Percentiles rank a stretch among this genome's conserved stretches.
phyloP scores from a whole-genome alignment of 2,797 vertebrate species.

The Luscinia luscinia region DNA sequence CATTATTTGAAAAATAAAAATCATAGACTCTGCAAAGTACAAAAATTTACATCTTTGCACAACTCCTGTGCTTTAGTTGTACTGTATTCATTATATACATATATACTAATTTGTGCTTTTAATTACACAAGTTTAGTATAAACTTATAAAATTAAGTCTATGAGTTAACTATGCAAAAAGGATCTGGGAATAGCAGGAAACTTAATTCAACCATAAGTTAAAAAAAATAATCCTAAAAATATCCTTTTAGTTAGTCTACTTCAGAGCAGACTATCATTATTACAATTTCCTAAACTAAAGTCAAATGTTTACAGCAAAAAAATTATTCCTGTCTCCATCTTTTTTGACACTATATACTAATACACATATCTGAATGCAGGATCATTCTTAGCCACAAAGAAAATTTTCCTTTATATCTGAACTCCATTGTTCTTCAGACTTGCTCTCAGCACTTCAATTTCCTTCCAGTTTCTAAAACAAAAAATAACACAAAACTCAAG shows the following conservation, averaged over 20 bases:
- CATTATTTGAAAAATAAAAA: conserved; percentile 72
- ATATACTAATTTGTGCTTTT: conserved; percentile 72
- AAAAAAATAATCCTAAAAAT: conserved; percentile 14
- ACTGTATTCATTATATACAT: conserved; percentile 70
- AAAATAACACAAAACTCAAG: background rate
- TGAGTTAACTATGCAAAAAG: conserved; percentile 58
- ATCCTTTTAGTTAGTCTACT: background rate
- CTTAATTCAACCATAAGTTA: conserved; percentile 38
- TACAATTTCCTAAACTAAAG: conserved; percentile 26
- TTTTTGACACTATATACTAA: background rate
- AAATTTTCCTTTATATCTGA: background rate
- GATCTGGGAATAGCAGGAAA: conserved; percentile 51
- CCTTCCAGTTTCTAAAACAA: conserved; percentile 41
- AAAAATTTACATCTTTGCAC: conserved; percentile 76
- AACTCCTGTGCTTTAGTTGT: conserved; percentile 61
- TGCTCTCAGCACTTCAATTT: background rate
- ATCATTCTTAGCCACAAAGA: background rate
- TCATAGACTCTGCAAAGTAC: conserved; percentile 73
- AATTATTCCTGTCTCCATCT: background rate
- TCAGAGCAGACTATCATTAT: conserved; percentile 28
- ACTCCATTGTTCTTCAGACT: background rate
- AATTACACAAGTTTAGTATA: conserved; percentile 62
- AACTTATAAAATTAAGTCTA: conserved; percentile 70
- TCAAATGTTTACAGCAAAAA: conserved; percentile 36
- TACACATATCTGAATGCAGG: background rate